phyloP scores from a whole-genome alignment of 2,888 invertebrate species.

The Quadriops clusia region DNA sequence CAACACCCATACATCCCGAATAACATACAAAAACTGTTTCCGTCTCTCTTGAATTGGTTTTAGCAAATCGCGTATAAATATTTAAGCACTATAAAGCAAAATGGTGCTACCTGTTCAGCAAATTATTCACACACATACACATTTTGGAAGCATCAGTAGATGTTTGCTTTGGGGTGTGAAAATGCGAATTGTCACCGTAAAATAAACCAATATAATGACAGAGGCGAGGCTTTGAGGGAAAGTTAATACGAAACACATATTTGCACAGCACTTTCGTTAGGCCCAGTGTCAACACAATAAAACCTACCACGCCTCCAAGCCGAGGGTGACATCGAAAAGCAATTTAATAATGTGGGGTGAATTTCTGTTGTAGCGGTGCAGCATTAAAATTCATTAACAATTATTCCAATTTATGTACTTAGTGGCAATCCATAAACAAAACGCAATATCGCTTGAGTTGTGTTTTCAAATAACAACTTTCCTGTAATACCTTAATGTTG shows the following conservation, averaged over 20 bases:
- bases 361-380: conserved; percentile 17
- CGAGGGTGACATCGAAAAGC: conserved; percentile 27
- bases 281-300: conserved; percentile 32
- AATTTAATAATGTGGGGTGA: conserved; percentile 26
- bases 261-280: conserved; percentile 34
- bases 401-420: background rate
- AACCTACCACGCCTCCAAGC: conserved; percentile 26
- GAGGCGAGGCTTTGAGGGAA: conserved; percentile 25
- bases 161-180: conserved; percentile 19
- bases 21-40: too few species aligned
- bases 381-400: conserved; percentile 6
- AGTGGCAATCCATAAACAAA: background rate
- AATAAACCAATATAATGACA: conserved; percentile 26
- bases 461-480: background rate
- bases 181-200: conserved; percentile 22
- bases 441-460: background rate
- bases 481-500: background rate
- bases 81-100: too few species aligned
- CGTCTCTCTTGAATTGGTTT: too few species aligned
- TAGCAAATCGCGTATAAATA: too few species aligned
- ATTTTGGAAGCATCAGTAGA: too few species aligned
- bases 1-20: too few species aligned
- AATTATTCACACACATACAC: too few species aligned
- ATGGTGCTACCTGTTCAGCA: too few species aligned
- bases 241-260: conserved; percentile 34